A percentile compares a stretch with the other conserved stretches of the same genome.
phyloP scores from a whole-genome alignment of 2,113 vertebrate species.

The Oceanodroma tethys region DNA sequence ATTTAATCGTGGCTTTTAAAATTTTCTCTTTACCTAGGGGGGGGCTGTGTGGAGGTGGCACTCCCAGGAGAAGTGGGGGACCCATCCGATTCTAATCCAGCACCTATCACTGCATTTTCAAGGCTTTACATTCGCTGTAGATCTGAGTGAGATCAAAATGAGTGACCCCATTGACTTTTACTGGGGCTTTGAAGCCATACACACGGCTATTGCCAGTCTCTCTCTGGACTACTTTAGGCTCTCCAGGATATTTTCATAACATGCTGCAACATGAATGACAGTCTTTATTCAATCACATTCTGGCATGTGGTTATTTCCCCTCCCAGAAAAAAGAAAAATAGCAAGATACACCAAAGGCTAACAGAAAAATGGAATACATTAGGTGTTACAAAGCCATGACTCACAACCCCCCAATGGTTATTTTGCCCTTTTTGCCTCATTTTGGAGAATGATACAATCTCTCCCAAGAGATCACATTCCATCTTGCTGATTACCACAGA shows the following conservation, averaged over 20 bases:
- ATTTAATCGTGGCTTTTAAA: background rate
- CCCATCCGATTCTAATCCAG: background rate
- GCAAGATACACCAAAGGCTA: background rate
- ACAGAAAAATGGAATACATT: background rate
- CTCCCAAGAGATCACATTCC: constrained; percentile 14
- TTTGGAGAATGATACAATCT: background rate
- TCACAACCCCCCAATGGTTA: background rate
- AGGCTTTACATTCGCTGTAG: background rate
- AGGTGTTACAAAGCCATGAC: background rate
- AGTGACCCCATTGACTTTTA: background rate
- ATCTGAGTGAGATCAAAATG: background rate
- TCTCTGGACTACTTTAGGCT: background rate
- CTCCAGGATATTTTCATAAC: background rate
- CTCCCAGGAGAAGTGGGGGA: background rate
- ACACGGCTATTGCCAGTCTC: background rate
- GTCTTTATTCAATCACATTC: background rate
- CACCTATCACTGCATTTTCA: background rate
- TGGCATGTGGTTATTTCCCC: background rate
- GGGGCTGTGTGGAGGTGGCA: background rate
- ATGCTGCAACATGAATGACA: background rate
- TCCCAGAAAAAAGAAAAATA: background rate
- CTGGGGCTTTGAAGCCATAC: background rate
- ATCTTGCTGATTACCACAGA: constrained; percentile 11
- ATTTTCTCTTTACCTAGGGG: background rate
- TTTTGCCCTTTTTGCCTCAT: background rate